Evolutionary conservation across 1,140 invertebrate genomes (phyloP), one percentile per base, ranked within the genome.

Genomic region (Pseudomyrmex sp.): DNA sequence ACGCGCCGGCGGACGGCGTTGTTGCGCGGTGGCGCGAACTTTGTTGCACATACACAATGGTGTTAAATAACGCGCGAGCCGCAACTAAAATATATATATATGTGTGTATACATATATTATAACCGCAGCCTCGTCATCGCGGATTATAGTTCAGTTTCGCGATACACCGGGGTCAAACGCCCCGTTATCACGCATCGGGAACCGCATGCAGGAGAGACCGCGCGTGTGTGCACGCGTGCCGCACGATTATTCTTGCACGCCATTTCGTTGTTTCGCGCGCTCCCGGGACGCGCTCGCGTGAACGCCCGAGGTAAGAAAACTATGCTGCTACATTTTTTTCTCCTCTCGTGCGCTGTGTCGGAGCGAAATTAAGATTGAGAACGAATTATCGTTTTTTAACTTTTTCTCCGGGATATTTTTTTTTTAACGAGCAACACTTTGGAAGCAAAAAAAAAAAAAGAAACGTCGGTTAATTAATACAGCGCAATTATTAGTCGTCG

Each of bases 91-190:
- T 85, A 73, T 88, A 23, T 23, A 23, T 23, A 82, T 85, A 73
- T 35, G 7, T 35, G 5, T 35, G 35, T 35, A 0, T 7, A 7
- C 35, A 35, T 35, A 35, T 35, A 35, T 88, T 82, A 75, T 62
- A 35, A 62, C 20, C 69, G 52, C 58, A 35, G 23, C 52, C 66
- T 83, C 88, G 90, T 88, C 86, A 91, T 75, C 52, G 44, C 66
- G 89, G 90, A 90, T 90, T 91, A 88, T 85, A 92, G 87, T 90
- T 80, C 91, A 90, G 85, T 77, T 35, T 74, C 44, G 83, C 65
- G 90, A 91, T 91, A 90, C 61, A 72, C 66, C 61, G 84, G 87
- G 91, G 91, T 92, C 91, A 91, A 91, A 90, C 88, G 86, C 82
- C 89, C 85, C 89, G 79, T 87, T 91, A 91, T 91, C 89, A 75